A percentile compares a stretch with the other conserved stretches of the same genome.
Evolutionary conservation across 2,797 vertebrate species (phyloP).

Genomic region (Echeneis naucrates): DNA sequence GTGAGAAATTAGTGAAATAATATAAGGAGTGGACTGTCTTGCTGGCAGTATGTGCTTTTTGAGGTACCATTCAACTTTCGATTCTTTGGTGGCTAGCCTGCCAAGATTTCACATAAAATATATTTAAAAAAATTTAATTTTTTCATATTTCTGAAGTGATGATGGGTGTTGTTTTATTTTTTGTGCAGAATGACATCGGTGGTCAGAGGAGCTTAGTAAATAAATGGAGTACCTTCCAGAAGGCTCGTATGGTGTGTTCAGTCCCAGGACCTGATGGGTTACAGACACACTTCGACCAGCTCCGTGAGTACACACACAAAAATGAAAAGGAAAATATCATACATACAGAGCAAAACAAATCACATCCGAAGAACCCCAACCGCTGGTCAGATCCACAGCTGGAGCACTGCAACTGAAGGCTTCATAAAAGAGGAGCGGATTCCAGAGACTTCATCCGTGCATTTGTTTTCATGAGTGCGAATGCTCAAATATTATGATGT

Average conservation of each 20-base stretch:
- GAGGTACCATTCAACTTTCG: too few species aligned
- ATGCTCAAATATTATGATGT: slow-evolving; percentile 22
- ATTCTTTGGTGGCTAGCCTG: too few species aligned
- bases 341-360: slow-evolving; percentile 39
- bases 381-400: slow-evolving; percentile 32
- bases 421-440: slow-evolving; percentile 26
- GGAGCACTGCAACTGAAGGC: slow-evolving; percentile 31
- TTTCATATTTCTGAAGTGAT: too few species aligned
- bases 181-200: slow-evolving; percentile 85
- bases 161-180: not conserved
- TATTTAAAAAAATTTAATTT: too few species aligned
- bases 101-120: too few species aligned
- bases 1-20: too few species aligned
- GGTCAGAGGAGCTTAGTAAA: slow-evolving; percentile 88
- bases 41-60: too few species aligned
- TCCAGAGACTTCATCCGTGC: slow-evolving; percentile 14
- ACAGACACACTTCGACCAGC: slow-evolving; percentile 87
- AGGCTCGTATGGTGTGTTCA: slow-evolving; percentile 85
- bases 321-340: slow-evolving; percentile 34
- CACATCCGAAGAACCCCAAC: slow-evolving; percentile 31
- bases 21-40: too few species aligned
- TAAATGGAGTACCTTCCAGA: slow-evolving; percentile 90
- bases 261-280: slow-evolving; percentile 81
- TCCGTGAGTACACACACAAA: slow-evolving; percentile 81
- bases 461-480: slow-evolving; percentile 7